Evolutionary conservation across 2,888 invertebrate genomes (phyloP).

Genomic region (Cosmia pyralina): DNA sequence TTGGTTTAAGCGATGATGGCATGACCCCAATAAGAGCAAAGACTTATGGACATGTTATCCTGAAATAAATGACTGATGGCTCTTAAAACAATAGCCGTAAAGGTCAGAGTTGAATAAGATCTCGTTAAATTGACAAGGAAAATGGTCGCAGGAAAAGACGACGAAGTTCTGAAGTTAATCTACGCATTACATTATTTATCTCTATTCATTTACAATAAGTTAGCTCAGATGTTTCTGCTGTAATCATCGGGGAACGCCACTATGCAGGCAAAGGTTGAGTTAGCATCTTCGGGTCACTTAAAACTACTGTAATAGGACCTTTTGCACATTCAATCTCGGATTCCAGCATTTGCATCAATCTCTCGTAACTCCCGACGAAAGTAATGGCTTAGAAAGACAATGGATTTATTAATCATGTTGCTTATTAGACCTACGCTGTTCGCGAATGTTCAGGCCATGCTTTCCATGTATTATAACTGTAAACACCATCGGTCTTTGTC

Average conservation of each 20-base stretch:
- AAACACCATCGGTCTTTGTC: slow-evolving; percentile 57
- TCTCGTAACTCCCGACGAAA: slow-evolving; percentile 41
- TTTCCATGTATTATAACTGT: slow-evolving; percentile 48
- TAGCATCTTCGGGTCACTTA: slow-evolving; percentile 49
- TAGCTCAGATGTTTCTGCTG: slow-evolving; percentile 22
- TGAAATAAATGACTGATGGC: slow-evolving; percentile 8
- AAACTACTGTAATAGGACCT: slow-evolving; percentile 38
- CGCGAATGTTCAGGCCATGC: slow-evolving; percentile 24
- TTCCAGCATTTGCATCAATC: slow-evolving; percentile 56
- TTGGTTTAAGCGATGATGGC: slow-evolving; percentile 6
- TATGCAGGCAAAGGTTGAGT: slow-evolving; percentile 43
- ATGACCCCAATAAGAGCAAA: slow-evolving; percentile 10
- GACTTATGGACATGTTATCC: slow-evolving; percentile 5
- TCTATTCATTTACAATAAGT: slow-evolving; percentile 35
- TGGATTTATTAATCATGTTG: slow-evolving; percentile 53
- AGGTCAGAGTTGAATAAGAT: slow-evolving; percentile 37
- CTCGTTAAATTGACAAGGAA: slow-evolving; percentile 43
- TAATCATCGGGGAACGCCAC: slow-evolving; percentile 48
- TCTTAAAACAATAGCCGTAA: slow-evolving; percentile 29
- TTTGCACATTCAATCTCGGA: slow-evolving; percentile 26
- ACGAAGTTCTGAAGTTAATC: slow-evolving; percentile 35
- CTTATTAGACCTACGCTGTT: slow-evolving; percentile 34
- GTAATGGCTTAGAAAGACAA: slow-evolving; percentile 47
- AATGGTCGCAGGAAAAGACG: slow-evolving; percentile 37
- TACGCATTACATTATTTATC: slow-evolving; percentile 38